phyloP scores from a whole-genome alignment of 2,113 vertebrate species.

The Siphamia tubifer region DNA sequence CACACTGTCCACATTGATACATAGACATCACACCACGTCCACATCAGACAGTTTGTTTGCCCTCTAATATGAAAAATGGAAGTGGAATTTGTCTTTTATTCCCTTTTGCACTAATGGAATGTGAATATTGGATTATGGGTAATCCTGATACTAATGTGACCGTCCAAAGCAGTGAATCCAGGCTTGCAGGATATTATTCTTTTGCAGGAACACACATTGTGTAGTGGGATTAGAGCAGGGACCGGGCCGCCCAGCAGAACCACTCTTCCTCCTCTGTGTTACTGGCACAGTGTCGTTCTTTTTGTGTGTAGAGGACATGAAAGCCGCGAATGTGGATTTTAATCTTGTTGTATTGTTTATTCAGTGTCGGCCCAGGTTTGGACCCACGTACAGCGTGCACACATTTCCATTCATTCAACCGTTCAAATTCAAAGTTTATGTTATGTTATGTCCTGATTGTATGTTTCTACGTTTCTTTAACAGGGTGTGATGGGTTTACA shows the following conservation, averaged over 20 bases:
- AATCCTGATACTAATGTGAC: conserved; percentile 70
- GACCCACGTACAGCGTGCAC: neutral
- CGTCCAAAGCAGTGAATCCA: conserved; percentile 69
- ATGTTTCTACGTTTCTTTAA: conserved; percentile 1
- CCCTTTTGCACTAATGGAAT: conserved; percentile 80
- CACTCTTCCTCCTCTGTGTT: conserved; percentile 45
- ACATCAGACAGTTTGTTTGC: conserved; percentile 6
- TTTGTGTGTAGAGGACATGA: conserved; percentile 47
- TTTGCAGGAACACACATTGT: conserved; percentile 74
- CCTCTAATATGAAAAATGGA: conserved; percentile 38
- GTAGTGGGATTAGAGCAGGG: conserved; percentile 67
- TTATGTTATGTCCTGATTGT: neutral
- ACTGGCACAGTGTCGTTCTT: conserved; percentile 54
- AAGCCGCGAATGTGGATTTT: conserved; percentile 24
- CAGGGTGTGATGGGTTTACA: conserved; percentile 61
- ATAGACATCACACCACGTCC: neutral
- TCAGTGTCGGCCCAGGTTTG: neutral
- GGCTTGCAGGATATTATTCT: conserved; percentile 78
- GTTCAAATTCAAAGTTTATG: too few relatives aligned
- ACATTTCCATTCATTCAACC: too few relatives aligned
- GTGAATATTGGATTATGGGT: conserved; percentile 77
- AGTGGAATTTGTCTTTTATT: conserved; percentile 53
- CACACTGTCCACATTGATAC: neutral
- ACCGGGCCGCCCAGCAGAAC: conserved; percentile 37
- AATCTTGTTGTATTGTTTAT: conserved; percentile 5